phyloP scores from a whole-genome alignment of 2,113 vertebrate genomes.

The Onychostoma macrolepis region DNA sequence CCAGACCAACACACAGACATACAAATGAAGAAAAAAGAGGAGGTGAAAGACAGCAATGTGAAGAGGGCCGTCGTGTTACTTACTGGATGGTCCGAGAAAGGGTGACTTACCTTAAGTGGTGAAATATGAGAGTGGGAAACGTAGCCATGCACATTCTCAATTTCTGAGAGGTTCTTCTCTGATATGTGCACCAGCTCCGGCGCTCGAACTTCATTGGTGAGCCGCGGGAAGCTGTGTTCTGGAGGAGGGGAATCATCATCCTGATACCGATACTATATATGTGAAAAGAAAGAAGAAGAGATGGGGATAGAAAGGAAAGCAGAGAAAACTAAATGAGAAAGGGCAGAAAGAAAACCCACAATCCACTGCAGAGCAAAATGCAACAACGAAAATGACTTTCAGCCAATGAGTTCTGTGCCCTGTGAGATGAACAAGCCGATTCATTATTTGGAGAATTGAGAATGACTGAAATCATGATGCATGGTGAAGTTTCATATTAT shows the following conservation, averaged over 20 bases:
- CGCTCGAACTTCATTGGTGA: conserved; percentile 87
- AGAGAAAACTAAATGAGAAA: not conserved
- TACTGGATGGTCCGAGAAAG: conserved; percentile 7
- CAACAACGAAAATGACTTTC: not conserved
- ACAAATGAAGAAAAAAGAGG: conserved; percentile 13
- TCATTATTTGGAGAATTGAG: not conserved
- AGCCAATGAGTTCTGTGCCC: conserved; percentile 22
- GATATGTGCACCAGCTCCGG: conserved; percentile 96
- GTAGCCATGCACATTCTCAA: conserved; percentile 96
- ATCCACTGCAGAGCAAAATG: not conserved
- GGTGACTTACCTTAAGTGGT: conserved; percentile 88
- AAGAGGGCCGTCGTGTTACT: conserved; percentile 34
- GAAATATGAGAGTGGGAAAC: conserved; percentile 96
- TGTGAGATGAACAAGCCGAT: conserved; percentile 24
- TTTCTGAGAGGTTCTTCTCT: conserved; percentile 96
- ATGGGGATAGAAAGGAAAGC: not conserved
- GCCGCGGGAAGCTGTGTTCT: conserved; percentile 88
- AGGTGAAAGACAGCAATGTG: not conserved
- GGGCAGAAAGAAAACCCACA: conserved; percentile 18
- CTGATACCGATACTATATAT: conserved; percentile 91
- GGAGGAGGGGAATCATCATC: conserved; percentile 87
- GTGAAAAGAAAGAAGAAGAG: conserved; percentile 38
- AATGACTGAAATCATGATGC: not conserved
- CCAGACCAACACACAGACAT: not conserved
- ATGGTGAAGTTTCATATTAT: not conserved